Evolutionary conservation across 2,888 invertebrate genomes (phyloP).

Genomic region (Oscheius sp.): DNA sequence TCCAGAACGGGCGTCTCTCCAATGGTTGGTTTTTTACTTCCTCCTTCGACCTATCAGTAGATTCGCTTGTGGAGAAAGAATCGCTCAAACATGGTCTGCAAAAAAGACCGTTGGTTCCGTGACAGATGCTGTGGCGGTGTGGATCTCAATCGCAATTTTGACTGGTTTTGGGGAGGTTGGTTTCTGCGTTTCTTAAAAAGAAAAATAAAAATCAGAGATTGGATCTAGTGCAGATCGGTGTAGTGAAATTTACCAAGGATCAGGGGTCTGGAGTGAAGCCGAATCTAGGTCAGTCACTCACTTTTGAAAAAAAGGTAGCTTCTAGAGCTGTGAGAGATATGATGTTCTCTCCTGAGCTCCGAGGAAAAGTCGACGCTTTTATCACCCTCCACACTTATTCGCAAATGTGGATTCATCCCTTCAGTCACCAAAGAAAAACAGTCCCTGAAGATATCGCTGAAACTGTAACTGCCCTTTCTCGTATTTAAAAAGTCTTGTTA

Average conservation of each 20-base stretch:
- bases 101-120: conserved; percentile 65
- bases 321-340: conserved; percentile 65
- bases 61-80: conserved; percentile 69
- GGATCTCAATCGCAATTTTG: conserved; percentile 68
- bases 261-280: conserved; percentile 64
- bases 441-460: conserved; percentile 68
- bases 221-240: conserved; percentile 67
- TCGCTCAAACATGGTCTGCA: conserved; percentile 61
- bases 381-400: conserved; percentile 70
- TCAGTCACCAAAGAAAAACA: conserved; percentile 58
- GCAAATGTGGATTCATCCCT: conserved; percentile 69
- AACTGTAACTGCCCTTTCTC: conserved; percentile 47
- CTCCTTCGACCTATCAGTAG: conserved; percentile 29
- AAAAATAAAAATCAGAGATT: conserved; percentile 34
- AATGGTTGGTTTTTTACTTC: conserved; percentile 32
- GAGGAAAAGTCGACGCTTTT: conserved; percentile 67
- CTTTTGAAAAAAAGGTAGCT: neutral
- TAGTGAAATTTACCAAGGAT: conserved; percentile 68
- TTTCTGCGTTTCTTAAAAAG: too few relatives aligned
- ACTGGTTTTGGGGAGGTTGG: conserved; percentile 65
- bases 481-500: conserved; percentile 33
- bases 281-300: conserved; percentile 53
- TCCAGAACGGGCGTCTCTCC: conserved; percentile 64
- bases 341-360: conserved; percentile 57
- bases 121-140: conserved; percentile 69